Percentiles rank a stretch among this genome's conserved stretches.
Evolutionary conservation across 2,113 vertebrate genomes (phyloP).

Genomic region (Chroicocephalus ridibundus): DNA sequence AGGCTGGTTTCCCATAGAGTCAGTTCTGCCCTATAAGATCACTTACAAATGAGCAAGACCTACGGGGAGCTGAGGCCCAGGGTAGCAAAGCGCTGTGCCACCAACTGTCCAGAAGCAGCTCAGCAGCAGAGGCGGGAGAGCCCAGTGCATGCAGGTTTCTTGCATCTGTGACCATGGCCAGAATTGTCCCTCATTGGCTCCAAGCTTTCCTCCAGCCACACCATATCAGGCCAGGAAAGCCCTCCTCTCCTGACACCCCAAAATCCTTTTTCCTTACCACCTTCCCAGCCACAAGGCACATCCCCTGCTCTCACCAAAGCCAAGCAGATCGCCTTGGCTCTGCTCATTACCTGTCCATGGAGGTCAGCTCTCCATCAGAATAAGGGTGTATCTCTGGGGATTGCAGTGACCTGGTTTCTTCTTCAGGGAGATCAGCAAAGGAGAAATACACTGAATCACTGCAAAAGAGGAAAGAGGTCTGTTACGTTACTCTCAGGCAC

Average conservation of each 20-base stretch:
- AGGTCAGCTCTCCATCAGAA: conserved; percentile 81
- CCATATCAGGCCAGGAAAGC: not conserved
- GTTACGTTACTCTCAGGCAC: not conserved
- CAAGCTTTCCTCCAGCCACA: not conserved
- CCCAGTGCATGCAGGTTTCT: not conserved
- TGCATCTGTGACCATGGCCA: not conserved
- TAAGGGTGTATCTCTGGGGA: conserved; percentile 69
- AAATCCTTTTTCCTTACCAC: not conserved
- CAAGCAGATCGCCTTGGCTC: not conserved
- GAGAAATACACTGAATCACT: conserved; percentile 80
- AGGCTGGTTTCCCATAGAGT: not conserved
- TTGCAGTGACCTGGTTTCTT: not conserved
- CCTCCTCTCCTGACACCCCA: not conserved
- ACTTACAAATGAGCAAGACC: not conserved
- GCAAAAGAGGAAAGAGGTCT: not conserved
- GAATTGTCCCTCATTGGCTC: not conserved
- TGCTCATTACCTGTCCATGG: conserved; percentile 70
- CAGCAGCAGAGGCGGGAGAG: not conserved
- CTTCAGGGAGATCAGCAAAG: conserved; percentile 63
- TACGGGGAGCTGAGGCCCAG: not conserved
- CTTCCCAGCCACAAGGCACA: not conserved
- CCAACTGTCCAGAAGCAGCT: not conserved
- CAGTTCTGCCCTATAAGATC: not conserved
- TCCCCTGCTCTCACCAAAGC: not conserved
- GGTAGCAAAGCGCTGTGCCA: not conserved